Base-by-base conservation (phyloP, 2,888 invertebrate species). In the Crioceris asparagi region DNA sequence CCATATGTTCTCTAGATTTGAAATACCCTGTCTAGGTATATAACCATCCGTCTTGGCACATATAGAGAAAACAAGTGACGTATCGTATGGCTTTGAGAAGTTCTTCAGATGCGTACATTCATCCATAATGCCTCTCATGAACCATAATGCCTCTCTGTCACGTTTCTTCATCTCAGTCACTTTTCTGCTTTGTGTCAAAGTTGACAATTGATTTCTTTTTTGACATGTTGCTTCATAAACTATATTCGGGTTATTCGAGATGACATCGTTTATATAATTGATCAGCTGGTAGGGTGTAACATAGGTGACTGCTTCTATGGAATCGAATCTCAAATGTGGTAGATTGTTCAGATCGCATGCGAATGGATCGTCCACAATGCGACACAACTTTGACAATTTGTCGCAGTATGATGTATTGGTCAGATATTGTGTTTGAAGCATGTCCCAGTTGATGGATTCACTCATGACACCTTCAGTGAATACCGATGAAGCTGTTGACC, bases 101-200 rank as follows among this genome's bases (percentile, higher is more conserved):
- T 96, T 93, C 47, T 80, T 86, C 27, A 98, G 69, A 67, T 96
- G 94, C 1, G 97, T 98, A 61, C 93, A 97, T 63, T 97, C 94
- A 59, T 98, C 97, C 97, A 98, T 97, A 49, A 97, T 80, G 12
- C 94, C 93, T 32, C 87, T 71, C 96, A 97, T 96, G 59, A 97
- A 94, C 66, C 87, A 84, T 36, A 88, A 53, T 0, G 88, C 85
- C 63, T 90, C 86, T 50, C 76, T 74, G 12, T 46, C 46, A 47
- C 79, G 72, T 74, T 76, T 78, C 49, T 81, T 80, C 36, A 74
- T 75, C 57, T 74, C 73, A 14, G 41, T 35, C 7, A 46, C 38
- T 26, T 40, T 46, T 38, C 47, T 46, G 33, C 44, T 50, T 11
- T 41, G 38, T 21, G 29, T 41, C 25, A 43, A 14, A 2, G 33